Evolutionary conservation across 1,140 invertebrate genomes (phyloP), one percentile per base, ranked within the genome.

Genomic region (Sitodiplosis mosellana): DNA sequence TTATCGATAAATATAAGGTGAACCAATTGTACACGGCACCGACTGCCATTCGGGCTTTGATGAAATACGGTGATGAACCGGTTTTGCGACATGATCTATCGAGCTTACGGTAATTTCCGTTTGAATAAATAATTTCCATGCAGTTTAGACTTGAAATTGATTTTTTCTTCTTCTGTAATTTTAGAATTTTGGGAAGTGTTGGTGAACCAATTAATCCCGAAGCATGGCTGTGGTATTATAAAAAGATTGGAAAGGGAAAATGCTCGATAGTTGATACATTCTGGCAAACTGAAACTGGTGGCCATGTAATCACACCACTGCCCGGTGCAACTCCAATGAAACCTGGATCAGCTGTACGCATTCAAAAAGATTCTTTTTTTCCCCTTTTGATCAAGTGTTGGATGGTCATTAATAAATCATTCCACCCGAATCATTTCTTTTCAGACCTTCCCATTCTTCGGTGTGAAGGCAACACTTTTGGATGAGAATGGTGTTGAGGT

Each of bases 271-370:
- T 89, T 0, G 95, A 99, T 59, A 99, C 95, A 1, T 99, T 94
- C 67, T 99, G 94, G 93, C 94, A 98, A 68, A 98, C 95, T 1
- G 94, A 99, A 73, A 98, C 94, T 19, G 93, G 92, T 10, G 87
- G 87, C 2, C 87, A 91, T 69, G 87, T 97, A 1, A 75, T 98
- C 2, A 95, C 93, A 38, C 88, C 92, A 22, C 65, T 98, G 21
- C 95, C 95, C 20, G 92, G 90, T 27, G 87, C 84, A 12, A 94
- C 89, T 10, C 86, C 89, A 6, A 87, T 91, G 74, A 98, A 98
- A 70, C 93, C 94, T 3, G 94, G 94, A 45, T 88, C 92, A 49
- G 93, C 93, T 52, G 89, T 93, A 75, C 78, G 78, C 71, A 22
- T n/a, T 14, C 36, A 48, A 14, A 33, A 15, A 27, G 27, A n/a